Evolutionary conservation across 1,140 invertebrate species (phyloP).

Genomic region (Neuroterus valhalla): DNA sequence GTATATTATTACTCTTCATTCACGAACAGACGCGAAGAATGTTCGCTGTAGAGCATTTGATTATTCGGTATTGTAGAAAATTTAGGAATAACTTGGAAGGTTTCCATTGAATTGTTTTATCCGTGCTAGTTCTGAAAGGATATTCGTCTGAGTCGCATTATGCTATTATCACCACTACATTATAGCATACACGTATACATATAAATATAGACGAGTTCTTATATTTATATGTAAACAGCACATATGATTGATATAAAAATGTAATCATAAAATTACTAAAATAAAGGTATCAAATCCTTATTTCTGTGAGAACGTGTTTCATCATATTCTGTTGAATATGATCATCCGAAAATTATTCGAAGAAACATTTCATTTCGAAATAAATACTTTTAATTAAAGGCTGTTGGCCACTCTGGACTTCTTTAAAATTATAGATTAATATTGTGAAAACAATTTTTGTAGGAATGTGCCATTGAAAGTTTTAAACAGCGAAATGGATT

Average conservation of each 20-base stretch:
- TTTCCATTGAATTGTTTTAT: conserved; percentile 1
- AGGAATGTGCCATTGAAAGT: too few relatives aligned
- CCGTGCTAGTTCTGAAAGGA: conserved; percentile 9
- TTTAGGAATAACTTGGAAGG: neutral
- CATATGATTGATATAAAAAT: conserved; percentile 36
- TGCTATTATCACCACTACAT: conserved; percentile 37
- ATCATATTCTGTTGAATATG: neutral
- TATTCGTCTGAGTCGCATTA: conserved; percentile 27
- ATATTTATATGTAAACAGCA: conserved; percentile 12
- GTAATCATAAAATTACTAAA: conserved; percentile 52
- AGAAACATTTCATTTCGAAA: too few relatives aligned
- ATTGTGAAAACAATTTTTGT: too few relatives aligned
- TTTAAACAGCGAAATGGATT: too few relatives aligned
- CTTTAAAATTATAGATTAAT: too few relatives aligned
- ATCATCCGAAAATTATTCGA: too few relatives aligned
- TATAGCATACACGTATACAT: conserved; percentile 26
- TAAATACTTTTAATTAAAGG: too few relatives aligned
- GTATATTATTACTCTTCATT: conserved; percentile 20
- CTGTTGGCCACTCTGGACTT: too few relatives aligned
- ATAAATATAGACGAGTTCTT: conserved; percentile 18
- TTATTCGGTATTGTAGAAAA: conserved; percentile 27
- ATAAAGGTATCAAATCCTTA: conserved; percentile 49
- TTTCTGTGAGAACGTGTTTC: neutral
- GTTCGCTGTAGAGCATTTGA: conserved; percentile 16
- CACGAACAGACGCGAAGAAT: neutral